These are phyloP conservation scores for Amphiprion percula DNA, from an alignment of 2,113 vertebrate genomes.

Conservation along the genomic window DNA sequence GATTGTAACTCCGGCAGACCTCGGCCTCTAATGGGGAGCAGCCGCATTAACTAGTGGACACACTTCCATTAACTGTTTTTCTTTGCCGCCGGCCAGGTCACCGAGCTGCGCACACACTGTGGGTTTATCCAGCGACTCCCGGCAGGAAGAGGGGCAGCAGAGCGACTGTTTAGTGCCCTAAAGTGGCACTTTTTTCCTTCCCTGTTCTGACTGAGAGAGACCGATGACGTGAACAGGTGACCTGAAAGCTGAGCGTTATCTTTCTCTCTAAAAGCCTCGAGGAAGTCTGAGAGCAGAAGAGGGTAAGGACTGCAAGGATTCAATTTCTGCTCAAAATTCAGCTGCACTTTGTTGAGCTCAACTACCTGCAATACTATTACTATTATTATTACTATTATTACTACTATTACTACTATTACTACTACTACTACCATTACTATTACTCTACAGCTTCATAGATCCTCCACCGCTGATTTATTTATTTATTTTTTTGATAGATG, in stretches of 20 bases:
- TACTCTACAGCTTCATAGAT: constrained; percentile 36
- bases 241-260: constrained; percentile 18
- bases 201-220: constrained; percentile 1
- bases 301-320: constrained; percentile 56
- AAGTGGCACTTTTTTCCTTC: constrained; percentile 11
- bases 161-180: constrained; percentile 12
- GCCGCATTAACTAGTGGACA: constrained; percentile 48
- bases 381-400: constrained; percentile 70
- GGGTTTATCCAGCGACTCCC: constrained; percentile 35
- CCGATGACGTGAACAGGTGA: constrained; percentile 47
- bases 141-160: constrained; percentile 23
- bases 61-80: constrained; percentile 55
- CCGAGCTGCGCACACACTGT: constrained; percentile 44
- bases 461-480: neutral
- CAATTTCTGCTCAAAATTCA: constrained; percentile 62
- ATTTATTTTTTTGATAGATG: constrained; percentile 20
- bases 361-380: constrained; percentile 59
- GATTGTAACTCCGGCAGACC: constrained; percentile 40
- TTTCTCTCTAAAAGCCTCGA: constrained; percentile 13
- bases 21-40: constrained; percentile 40
- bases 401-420: constrained; percentile 73
- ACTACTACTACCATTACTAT: constrained; percentile 59
- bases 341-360: constrained; percentile 52
- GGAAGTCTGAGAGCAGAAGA: constrained; percentile 30
- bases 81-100: constrained; percentile 73